These are phyloP conservation scores for Scyliorhinus canicula DNA, from an alignment of 2,797 vertebrate genomes.

Conservation along the genomic window DNA sequence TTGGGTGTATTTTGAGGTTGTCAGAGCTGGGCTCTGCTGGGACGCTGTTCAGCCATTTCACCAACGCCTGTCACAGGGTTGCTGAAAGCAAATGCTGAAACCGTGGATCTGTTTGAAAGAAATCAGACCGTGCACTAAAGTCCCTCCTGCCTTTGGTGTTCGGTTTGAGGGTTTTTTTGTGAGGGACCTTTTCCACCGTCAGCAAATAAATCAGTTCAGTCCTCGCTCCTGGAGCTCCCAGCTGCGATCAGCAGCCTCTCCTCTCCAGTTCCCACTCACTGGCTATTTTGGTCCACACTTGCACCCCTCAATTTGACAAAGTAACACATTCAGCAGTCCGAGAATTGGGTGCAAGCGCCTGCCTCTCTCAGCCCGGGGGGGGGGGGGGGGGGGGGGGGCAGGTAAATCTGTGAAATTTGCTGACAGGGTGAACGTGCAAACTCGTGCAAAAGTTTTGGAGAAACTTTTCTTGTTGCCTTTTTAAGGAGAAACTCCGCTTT, in stretches of 20 bases:
- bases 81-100: background rate
- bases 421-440: background rate
- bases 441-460: background rate
- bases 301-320: background rate
- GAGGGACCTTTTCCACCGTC: background rate
- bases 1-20: background rate
- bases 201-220: background rate
- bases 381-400: too few relatives aligned
- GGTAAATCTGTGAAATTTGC: background rate
- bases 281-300: background rate
- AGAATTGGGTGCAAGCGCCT: background rate
- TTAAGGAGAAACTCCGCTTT: background rate
- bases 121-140: background rate
- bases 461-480: background rate
- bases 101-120: background rate
- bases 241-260: background rate
- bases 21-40: background rate
- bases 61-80: background rate
- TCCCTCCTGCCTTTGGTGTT: background rate
- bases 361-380: background rate
- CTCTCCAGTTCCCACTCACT: background rate
- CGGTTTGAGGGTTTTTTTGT: background rate
- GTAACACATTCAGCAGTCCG: background rate
- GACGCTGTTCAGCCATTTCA: slow-evolving; percentile 21
- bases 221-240: background rate